Percentiles rank a stretch among this genome's conserved stretches.
Evolutionary conservation across 2,888 invertebrate genomes (phyloP).

Genomic region (Platycheirus albimanus): DNA sequence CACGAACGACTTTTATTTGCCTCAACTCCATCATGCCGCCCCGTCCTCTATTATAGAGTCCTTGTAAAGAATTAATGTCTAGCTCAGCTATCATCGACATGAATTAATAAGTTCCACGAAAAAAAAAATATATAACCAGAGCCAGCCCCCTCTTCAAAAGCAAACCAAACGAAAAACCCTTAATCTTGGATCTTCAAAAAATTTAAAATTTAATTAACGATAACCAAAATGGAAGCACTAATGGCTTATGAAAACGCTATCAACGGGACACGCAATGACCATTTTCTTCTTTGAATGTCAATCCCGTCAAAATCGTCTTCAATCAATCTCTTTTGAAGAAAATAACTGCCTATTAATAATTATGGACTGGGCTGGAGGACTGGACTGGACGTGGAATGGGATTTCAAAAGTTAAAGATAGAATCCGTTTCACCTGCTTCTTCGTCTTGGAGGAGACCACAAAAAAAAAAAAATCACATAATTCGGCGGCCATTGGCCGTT

Average conservation of each 20-base stretch:
- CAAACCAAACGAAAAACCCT: constrained; percentile 4
- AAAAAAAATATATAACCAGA: constrained; percentile 13
- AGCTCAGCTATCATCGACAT: constrained; percentile 62
- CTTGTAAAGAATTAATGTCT: constrained; percentile 43
- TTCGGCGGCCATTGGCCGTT: constrained; percentile 25
- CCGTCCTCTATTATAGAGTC: neutral
- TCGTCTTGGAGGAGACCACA: constrained; percentile 14
- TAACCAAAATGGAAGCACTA: constrained; percentile 16
- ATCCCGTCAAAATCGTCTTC: constrained; percentile 48
- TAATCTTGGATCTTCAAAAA: constrained; percentile 44
- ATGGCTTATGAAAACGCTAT: constrained; percentile 44
- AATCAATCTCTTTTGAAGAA: constrained; percentile 47
- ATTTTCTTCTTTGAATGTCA: constrained; percentile 53
- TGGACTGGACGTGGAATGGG: constrained; percentile 19
- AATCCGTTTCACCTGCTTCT: constrained; percentile 60
- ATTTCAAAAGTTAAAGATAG: neutral
- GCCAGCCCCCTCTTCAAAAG: neutral
- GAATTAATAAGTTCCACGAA: constrained; percentile 67
- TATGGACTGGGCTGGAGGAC: too few relatives aligned
- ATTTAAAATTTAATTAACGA: constrained; percentile 67
- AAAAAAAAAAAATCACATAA: constrained; percentile 10
- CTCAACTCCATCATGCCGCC: neutral
- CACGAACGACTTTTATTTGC: constrained; percentile 1
- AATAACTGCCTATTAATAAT: constrained; percentile 53
- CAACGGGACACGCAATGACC: constrained; percentile 58